phyloP scores from a whole-genome alignment of 1,140 invertebrate genomes.

The Sycophaga agraensis region DNA sequence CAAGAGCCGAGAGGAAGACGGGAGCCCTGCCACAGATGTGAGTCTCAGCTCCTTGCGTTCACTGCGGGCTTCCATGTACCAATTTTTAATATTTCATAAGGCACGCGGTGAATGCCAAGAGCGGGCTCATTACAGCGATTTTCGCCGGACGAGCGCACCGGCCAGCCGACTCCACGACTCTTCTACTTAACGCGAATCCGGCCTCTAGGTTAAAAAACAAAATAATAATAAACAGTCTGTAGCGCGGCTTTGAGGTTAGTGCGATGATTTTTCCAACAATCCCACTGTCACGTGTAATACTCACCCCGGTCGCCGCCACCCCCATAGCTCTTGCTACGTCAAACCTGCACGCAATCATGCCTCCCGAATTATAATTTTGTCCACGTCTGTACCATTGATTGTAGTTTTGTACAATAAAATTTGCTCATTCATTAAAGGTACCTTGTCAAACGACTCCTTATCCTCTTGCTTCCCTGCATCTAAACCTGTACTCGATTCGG shows the following conservation, averaged over 20 bases:
- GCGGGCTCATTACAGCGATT: conserved; percentile 68
- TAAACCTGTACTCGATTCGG: not conserved
- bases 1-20: not conserved
- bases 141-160: not conserved
- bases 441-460: conserved; percentile 1
- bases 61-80: conserved; percentile 86
- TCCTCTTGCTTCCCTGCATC: no score
- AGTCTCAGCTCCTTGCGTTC: conserved; percentile 77
- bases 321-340: not conserved
- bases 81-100: conserved; percentile 77
- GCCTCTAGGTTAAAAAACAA: not conserved
- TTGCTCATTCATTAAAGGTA: conserved; percentile 19
- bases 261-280: conserved; percentile 5
- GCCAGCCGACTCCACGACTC: no score
- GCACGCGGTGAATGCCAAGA: conserved; percentile 97
- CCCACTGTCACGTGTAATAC: no score
- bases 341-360: conserved; percentile 6
- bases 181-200: no score
- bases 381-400: conserved; percentile 1
- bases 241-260: no score
- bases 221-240: conserved; percentile 1
- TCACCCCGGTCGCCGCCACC: no score
- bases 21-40: conserved; percentile 32
- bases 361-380: conserved; percentile 8
- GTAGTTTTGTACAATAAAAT: conserved; percentile 22